These are phyloP conservation scores for Folsomia manolachei DNA, from an alignment of 2,888 invertebrate species.

Conservation along the genomic window DNA sequence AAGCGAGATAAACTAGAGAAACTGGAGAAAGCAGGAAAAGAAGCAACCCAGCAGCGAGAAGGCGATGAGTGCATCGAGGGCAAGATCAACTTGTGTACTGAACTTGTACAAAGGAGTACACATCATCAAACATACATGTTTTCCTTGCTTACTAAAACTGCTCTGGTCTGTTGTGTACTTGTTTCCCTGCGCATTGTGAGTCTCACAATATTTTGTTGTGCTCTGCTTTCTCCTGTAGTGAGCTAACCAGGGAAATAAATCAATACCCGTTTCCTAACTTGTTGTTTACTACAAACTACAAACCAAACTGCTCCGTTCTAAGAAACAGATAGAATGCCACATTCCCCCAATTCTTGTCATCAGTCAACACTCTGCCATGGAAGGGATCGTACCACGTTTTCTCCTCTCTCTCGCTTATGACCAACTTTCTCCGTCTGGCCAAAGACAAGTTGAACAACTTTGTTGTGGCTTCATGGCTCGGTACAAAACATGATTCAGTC, in stretches of 20 bases:
- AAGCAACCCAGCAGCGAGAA: conserved; percentile 16
- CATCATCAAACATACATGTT: conserved; percentile 45
- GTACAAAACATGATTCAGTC: neutral
- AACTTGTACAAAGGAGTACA: conserved; percentile 45
- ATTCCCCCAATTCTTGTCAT: neutral
- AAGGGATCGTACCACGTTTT: neutral
- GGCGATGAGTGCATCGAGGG: conserved; percentile 48
- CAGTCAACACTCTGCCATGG: neutral
- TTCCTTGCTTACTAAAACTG: neutral
- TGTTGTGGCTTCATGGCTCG: neutral
- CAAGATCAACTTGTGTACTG: conserved; percentile 50
- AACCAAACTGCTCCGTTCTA: neutral
- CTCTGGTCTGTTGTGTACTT: conserved; percentile 24
- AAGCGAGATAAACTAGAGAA: neutral
- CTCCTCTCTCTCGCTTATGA: neutral
- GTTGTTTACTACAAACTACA: conserved; percentile 31
- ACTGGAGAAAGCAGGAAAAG: neutral
- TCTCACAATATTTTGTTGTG: conserved; percentile 46
- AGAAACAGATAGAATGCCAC: neutral
- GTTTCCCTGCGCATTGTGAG: conserved; percentile 30
- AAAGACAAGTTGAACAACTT: too few species aligned
- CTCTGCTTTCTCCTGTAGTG: too few species aligned
- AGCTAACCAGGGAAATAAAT: conserved; percentile 36
- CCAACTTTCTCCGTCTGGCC: too few species aligned
- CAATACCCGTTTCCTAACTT: conserved; percentile 34